phyloP scores from a whole-genome alignment of 2,113 vertebrate genomes.

The Merops nubicus region DNA sequence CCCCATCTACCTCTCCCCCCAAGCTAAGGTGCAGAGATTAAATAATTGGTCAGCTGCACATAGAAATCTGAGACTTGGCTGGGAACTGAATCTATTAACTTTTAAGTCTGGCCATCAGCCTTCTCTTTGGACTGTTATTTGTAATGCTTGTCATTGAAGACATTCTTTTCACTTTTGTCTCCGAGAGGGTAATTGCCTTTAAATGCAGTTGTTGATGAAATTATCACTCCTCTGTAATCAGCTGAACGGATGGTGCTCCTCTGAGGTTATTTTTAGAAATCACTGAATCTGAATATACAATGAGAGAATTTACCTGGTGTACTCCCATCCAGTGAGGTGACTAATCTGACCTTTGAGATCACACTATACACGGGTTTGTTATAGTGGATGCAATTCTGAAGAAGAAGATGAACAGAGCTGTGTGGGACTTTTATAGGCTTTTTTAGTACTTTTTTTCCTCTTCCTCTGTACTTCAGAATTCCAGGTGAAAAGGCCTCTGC shows the following conservation, averaged over 20 bases:
- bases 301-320: background rate
- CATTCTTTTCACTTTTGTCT: background rate
- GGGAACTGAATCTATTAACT: background rate
- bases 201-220: background rate
- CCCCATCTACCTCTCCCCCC: too few species aligned
- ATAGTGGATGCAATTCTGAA: background rate
- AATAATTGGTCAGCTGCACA: background rate
- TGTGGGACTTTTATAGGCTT: background rate
- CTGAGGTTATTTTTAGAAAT: slow-evolving; percentile 4
- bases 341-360: background rate
- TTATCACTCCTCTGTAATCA: background rate
- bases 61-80: background rate
- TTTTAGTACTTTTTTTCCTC: background rate
- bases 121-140: background rate
- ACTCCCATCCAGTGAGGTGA: background rate
- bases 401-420: background rate
- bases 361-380: background rate
- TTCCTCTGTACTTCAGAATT: background rate
- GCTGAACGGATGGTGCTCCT: background rate
- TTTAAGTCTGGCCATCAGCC: background rate
- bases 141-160: background rate
- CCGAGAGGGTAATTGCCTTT: background rate
- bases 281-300: background rate
- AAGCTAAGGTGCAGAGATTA: background rate
- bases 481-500: background rate